Evolutionary conservation across 2,113 vertebrate genomes (phyloP), one percentile per base, ranked within the genome.

Genomic region (Larimichthys polyactis): DNA sequence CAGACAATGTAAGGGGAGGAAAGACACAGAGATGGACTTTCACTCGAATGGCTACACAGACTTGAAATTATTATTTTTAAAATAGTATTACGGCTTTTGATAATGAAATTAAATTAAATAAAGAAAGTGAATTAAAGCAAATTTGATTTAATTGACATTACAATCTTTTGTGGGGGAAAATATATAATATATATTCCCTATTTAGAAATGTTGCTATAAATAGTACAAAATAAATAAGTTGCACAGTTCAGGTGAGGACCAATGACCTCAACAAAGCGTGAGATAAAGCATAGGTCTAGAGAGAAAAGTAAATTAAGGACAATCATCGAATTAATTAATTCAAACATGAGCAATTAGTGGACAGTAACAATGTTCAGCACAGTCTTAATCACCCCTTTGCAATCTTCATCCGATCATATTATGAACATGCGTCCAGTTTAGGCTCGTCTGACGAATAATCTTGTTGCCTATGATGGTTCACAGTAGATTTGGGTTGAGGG

Each of bases 11-110:
- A 87, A 78, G 72, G 36, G 80, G 69, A 77, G 84, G 65, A 88
- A 84, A 85, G 88, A 88, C 80, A 91, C 90, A 87, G 83, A 79
- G 82, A 93, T 91, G 83, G 87, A 89, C 89, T 90, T 88, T 88
- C 90, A 81, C 70, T 82, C 83, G 82, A 87, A 90, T 71, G 63
- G 62, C 52, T 83, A 59, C 62, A 85, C 73, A 91, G 40, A 72
- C 73, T 65, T 64, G 20, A 79, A 64, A 40, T 40, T 40, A 40
- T 40, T 27, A 1, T 76, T n/a, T n/a, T n/a, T n/a, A n/a, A n/a
- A n/a, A 59, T 46, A 27, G 58, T 71, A 89, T 69, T 11, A 71
- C 86, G 62, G 65, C 36, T 63, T 68, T 76, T 84, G 57, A 73
- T 81, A 40, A 40, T 40, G 36, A 40, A 8, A 40, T 40, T 40